These are phyloP conservation scores for Apolygus lucorum DNA, from an alignment of 1,140 invertebrate species.

Conservation along the genomic window DNA sequence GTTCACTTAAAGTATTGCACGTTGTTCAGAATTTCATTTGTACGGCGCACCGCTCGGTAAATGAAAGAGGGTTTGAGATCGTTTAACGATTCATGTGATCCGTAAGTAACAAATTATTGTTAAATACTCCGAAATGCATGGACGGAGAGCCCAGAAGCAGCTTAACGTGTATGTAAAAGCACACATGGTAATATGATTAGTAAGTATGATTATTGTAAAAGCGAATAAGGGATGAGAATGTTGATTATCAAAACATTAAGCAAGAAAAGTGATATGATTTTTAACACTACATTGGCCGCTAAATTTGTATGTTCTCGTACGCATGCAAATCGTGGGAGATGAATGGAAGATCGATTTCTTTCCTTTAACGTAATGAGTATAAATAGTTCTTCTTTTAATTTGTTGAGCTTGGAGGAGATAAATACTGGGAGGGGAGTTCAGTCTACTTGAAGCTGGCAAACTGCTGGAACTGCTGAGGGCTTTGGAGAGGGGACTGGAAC, in stretches of 20 bases:
- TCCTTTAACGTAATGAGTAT: neutral
- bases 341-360: neutral
- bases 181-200: no score
- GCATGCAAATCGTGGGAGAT: no score
- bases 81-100: neutral
- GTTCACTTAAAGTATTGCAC: no score
- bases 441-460: constrained; percentile 13
- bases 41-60: neutral
- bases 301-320: neutral
- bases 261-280: neutral
- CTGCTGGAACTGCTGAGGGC: neutral
- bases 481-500: neutral
- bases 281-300: neutral
- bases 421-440: neutral
- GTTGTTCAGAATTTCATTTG: no score
- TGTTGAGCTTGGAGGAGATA: neutral
- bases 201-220: no score
- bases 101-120: neutral
- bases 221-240: neutral
- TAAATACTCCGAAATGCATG: neutral
- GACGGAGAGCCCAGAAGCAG: neutral
- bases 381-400: neutral
- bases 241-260: neutral
- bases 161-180: no score
- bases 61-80: neutral